Evolutionary conservation across 2,797 vertebrate species (phyloP).

Genomic region (Microtus californicus): DNA sequence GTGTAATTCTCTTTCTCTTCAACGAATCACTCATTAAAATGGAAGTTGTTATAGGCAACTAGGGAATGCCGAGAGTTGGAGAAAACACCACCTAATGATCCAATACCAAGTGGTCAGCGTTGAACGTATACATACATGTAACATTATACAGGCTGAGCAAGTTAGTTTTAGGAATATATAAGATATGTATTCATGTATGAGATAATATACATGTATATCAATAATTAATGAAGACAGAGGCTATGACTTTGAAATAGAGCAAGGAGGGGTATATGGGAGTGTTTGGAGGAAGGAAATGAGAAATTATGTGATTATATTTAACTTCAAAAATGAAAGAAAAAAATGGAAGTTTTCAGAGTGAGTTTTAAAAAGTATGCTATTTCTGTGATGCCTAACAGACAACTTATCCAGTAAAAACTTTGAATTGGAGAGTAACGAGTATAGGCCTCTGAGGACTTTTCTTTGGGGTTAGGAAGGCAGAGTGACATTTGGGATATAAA

Average conservation of each 20-base stretch:
- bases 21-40: slow-evolving; percentile 58
- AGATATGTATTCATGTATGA: neutral
- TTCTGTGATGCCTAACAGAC: neutral
- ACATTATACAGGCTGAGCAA: neutral
- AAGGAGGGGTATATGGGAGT: neutral
- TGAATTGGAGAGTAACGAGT: neutral
- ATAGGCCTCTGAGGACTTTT: neutral
- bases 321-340: neutral
- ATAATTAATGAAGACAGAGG: neutral
- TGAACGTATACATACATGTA: neutral
- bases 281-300: neutral
- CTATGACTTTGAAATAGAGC: neutral
- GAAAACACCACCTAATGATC: neutral
- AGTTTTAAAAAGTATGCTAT: neutral
- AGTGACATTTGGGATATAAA: neutral
- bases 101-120: neutral
- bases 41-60: neutral
- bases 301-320: neutral
- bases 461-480: slow-evolving; percentile 14
- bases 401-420: slow-evolving; percentile 27
- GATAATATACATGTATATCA: neutral
- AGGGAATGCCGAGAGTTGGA: neutral
- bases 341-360: neutral
- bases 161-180: neutral
- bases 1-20: neutral